phyloP scores from a whole-genome alignment of 2,888 invertebrate genomes.

The Brenthis ino region DNA sequence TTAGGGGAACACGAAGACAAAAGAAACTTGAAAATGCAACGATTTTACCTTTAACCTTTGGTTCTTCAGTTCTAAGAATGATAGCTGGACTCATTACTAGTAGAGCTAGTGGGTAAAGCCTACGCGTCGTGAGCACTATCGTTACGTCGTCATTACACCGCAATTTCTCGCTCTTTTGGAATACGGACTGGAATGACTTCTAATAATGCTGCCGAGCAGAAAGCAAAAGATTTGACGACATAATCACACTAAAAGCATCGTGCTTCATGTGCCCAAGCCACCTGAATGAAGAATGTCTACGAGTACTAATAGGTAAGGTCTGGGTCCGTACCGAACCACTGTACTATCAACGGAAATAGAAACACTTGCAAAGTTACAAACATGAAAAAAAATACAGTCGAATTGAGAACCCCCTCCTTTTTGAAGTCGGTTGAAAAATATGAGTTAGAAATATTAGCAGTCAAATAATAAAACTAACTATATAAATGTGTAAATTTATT shows the following conservation, averaged over 20 bases:
- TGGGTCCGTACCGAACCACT: too few species aligned
- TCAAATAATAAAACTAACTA: too few species aligned
- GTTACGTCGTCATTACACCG: constrained; percentile 54
- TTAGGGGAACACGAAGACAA: background rate
- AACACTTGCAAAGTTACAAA: too few species aligned
- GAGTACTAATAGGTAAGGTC: background rate
- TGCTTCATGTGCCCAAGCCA: constrained; percentile 48
- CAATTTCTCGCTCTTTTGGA: constrained; percentile 51
- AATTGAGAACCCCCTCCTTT: too few species aligned
- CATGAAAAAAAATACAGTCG: too few species aligned
- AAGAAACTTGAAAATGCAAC: background rate
- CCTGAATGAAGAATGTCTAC: constrained; percentile 32
- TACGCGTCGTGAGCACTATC: constrained; percentile 40
- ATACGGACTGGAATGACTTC: constrained; percentile 54
- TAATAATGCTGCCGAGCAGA: constrained; percentile 61
- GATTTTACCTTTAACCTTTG: constrained; percentile 18
- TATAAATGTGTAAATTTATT: too few species aligned
- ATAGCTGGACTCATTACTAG: constrained; percentile 49
- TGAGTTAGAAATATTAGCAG: background rate
- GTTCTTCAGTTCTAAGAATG: constrained; percentile 16
- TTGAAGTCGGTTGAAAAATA: too few species aligned
- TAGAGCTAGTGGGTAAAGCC: constrained; percentile 41
- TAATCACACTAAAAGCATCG: constrained; percentile 76
- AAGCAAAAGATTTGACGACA: constrained; percentile 66
- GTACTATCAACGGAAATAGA: too few species aligned